A percentile compares a stretch with the other conserved stretches of the same genome.
These are phyloP conservation scores for Sinella curviseta DNA, from an alignment of 1,140 invertebrate genomes.

Conservation along the genomic window DNA sequence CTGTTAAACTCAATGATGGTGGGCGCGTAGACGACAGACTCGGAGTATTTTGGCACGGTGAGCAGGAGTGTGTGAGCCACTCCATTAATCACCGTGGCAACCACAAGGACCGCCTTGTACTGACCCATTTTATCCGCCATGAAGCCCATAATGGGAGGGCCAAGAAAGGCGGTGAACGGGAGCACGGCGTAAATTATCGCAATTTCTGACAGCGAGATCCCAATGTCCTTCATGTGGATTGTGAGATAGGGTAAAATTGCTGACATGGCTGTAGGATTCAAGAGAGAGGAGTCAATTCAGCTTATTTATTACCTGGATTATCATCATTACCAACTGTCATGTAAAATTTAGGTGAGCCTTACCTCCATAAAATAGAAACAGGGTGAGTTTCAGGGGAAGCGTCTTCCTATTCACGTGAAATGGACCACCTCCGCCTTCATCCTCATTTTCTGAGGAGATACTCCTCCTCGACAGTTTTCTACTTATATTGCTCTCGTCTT, in stretches of 20 bases:
- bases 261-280: conserved; percentile 66
- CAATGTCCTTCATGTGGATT: conserved; percentile 84
- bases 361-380: conserved; percentile 79
- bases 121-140: conserved; percentile 77
- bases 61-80: conserved; percentile 71
- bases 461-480: too few relatives aligned
- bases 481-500: too few relatives aligned
- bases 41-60: conserved; percentile 43
- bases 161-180: conserved; percentile 76
- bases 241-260: conserved; percentile 79
- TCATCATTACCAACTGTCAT: background rate
- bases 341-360: conserved; percentile 48
- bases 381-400: conserved; percentile 68
- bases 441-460: too few relatives aligned
- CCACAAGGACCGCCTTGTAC: conserved; percentile 75
- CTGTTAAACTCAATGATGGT: background rate
- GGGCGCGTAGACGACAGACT: background rate
- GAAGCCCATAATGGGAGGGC: conserved; percentile 75
- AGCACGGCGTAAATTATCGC: conserved; percentile 79
- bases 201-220: conserved; percentile 77
- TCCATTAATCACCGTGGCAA: conserved; percentile 70
- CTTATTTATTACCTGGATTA: conserved; percentile 27
- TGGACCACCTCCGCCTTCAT: too few relatives aligned
- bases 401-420: conserved; percentile 49
- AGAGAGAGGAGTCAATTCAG: too few relatives aligned